These are phyloP conservation scores for Metalampra italica DNA, from an alignment of 2,888 invertebrate genomes.

Conservation along the genomic window DNA sequence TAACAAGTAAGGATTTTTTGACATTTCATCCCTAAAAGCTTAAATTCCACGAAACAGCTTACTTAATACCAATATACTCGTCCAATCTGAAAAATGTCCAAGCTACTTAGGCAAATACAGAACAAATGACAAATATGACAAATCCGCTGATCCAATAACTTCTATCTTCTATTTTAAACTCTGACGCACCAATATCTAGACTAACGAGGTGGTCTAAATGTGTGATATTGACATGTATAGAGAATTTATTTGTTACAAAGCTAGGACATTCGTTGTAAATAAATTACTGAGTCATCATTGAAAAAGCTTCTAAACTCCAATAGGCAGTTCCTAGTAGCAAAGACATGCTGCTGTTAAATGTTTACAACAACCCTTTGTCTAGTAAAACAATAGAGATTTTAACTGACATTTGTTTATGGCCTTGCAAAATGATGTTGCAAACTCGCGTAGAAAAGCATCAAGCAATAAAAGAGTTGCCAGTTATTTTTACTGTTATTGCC, in stretches of 20 bases:
- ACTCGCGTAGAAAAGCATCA: constrained; percentile 18
- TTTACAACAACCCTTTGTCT: constrained; percentile 57
- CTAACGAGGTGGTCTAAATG: too few species aligned
- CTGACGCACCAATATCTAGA: too few species aligned
- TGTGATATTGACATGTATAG: too few species aligned
- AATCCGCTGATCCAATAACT: too few species aligned
- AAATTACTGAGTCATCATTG: constrained; percentile 51
- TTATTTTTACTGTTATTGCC: constrained; percentile 25
- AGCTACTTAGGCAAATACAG: too few species aligned
- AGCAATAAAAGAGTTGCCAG: constrained; percentile 22
- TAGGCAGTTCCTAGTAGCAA: constrained; percentile 33
- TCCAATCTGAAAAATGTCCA: too few species aligned
- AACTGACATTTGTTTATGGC: constrained; percentile 44
- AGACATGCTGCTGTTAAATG: constrained; percentile 47
- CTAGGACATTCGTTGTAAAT: not conserved
- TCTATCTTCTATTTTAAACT: too few species aligned
- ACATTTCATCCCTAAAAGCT: too few species aligned
- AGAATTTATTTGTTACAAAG: not conserved
- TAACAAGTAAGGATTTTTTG: too few species aligned
- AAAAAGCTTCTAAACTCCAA: constrained; percentile 40
- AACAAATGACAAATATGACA: too few species aligned
- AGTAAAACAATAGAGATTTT: constrained; percentile 39
- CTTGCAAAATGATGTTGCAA: constrained; percentile 35
- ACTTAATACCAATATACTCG: too few species aligned
- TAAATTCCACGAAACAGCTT: too few species aligned